A percentile compares a stretch with the other conserved stretches of the same genome.
Conservation (phyloP, 2,888 invertebrate genomes). For the Trichogramma evanescens region DNA sequence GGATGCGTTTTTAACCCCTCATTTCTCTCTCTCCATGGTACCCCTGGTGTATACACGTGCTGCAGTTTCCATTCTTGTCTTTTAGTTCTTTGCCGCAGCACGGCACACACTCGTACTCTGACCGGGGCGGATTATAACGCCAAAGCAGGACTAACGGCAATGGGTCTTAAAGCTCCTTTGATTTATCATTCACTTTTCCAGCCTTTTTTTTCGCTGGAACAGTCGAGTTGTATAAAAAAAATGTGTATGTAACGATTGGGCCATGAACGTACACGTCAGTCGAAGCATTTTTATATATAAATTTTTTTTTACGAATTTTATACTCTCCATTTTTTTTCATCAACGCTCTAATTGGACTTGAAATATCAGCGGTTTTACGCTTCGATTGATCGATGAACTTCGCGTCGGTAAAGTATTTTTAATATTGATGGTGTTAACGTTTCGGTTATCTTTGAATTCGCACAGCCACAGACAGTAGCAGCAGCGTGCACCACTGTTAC, state of each 20-base stretch:
- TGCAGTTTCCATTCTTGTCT: not conserved
- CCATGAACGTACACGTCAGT: conserved; percentile 5
- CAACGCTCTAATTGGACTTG: not conserved
- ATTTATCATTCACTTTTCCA: conserved; percentile 23
- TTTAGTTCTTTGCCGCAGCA: conserved; percentile 1
- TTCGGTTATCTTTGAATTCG: not conserved
- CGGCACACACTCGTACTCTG: too few species aligned
- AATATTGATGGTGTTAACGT: conserved; percentile 12
- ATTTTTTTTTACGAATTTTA: not conserved
- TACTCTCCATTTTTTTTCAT: not conserved
- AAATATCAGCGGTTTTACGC: conserved; percentile 4
- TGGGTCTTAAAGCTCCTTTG: conserved; percentile 21
- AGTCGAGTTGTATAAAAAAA: conserved; percentile 1
- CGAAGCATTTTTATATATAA: conserved; percentile 1
- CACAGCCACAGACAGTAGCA: too few species aligned
- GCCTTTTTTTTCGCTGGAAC: not conserved
- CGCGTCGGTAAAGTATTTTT: not conserved
- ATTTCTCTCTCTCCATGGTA: not conserved
- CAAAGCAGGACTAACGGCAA: conserved; percentile 19
- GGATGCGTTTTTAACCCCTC: not conserved
- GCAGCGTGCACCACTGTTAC: too few species aligned
- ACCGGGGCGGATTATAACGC: conserved; percentile 19
- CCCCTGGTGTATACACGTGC: not conserved
- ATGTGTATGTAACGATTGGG: too few species aligned
- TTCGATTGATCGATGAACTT: conserved; percentile 12